Conservation (phyloP, 2,113 vertebrate genomes). For the Oceanodroma tethys region DNA sequence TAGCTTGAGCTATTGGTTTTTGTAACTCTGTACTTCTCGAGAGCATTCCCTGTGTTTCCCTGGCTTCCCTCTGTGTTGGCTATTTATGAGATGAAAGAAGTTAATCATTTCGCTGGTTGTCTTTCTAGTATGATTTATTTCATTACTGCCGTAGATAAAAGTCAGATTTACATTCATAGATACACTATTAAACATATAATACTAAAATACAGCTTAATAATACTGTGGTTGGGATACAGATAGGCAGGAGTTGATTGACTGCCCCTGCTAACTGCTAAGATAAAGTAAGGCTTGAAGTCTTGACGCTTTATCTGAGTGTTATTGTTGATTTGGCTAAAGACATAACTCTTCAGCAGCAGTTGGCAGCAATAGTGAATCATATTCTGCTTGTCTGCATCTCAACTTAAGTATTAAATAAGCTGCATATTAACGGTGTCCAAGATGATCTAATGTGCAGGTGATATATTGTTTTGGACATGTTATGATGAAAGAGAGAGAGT, state of each 20-base stretch:
- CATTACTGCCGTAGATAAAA: not conserved
- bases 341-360: not conserved
- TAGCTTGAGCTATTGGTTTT: not conserved
- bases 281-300: not conserved
- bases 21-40: not conserved
- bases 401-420: not conserved
- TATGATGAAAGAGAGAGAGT: not conserved
- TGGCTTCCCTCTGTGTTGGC: not conserved
- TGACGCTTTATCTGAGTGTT: not conserved
- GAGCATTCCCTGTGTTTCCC: not conserved
- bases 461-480: not conserved
- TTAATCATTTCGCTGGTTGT: not conserved
- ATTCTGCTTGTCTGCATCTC: not conserved
- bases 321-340: not conserved
- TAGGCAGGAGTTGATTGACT: not conserved
- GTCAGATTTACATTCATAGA: not conserved
- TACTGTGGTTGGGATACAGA: not conserved
- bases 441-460: not conserved
- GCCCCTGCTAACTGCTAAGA: not conserved
- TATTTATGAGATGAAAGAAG: not conserved
- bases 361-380: not conserved
- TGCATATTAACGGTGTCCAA: not conserved
- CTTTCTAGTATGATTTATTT: not conserved
- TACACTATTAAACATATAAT: not conserved
- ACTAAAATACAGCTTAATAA: not conserved